These are phyloP conservation scores for Eurystomus glaucurus DNA, from an alignment of 2,797 vertebrate species.

Conservation along the genomic window DNA sequence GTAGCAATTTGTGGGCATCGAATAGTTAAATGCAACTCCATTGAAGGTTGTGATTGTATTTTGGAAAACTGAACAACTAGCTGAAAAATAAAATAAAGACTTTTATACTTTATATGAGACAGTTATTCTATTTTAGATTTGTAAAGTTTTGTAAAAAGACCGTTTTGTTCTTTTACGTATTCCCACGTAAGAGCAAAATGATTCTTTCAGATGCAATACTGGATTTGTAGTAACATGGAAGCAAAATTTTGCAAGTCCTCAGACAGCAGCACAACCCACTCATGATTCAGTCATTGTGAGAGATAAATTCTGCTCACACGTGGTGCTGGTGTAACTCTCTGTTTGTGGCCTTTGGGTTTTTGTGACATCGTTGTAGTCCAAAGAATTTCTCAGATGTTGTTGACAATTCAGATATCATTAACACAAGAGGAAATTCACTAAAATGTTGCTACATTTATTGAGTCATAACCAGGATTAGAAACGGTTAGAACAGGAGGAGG, in stretches of 20 bases:
- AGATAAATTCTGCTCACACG: neutral
- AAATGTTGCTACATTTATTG: neutral
- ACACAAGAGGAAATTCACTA: neutral
- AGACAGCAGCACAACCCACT: neutral
- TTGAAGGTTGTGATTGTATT: conserved; percentile 81
- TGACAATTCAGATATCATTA: neutral
- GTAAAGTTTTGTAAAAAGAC: too few relatives aligned
- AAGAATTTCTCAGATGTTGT: neutral
- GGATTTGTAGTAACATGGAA: neutral
- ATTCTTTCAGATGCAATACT: neutral
- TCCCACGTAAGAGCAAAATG: neutral
- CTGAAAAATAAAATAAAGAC: conserved; percentile 41
- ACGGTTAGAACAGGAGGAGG: neutral
- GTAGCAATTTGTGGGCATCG: conserved; percentile 85
- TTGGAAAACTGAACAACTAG: conserved; percentile 61
- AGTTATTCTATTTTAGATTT: neutral
- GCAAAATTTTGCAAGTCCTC: neutral
- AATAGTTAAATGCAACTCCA: conserved; percentile 73
- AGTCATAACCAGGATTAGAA: neutral
- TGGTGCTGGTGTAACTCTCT: neutral
- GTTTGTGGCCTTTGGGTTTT: neutral
- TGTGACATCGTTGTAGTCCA: neutral
- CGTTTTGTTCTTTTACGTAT: neutral
- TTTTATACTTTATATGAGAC: neutral
- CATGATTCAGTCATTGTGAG: fast-evolving